A percentile compares a stretch with the other conserved stretches of the same genome.
Evolutionary conservation across 2,113 vertebrate species (phyloP).

Genomic region (Chunga burmeisteri): DNA sequence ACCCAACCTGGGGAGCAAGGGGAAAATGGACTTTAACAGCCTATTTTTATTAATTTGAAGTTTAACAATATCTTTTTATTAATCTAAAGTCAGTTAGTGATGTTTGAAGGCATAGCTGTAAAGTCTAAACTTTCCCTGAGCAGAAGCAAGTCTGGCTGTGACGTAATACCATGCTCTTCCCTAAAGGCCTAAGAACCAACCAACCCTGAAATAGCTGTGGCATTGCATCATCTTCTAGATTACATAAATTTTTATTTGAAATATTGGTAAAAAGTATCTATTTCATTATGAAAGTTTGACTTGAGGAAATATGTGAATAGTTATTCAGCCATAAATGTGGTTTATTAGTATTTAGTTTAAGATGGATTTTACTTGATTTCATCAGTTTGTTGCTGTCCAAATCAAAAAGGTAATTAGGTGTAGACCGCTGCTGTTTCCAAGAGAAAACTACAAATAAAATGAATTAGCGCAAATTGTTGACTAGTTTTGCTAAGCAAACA

Average conservation of each 20-base stretch:
- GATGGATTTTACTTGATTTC: background rate
- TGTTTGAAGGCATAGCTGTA: background rate
- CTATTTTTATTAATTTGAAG: background rate
- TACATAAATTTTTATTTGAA: background rate
- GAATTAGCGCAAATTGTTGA: background rate
- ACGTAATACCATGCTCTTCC: background rate
- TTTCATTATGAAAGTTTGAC: background rate
- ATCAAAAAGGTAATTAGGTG: background rate
- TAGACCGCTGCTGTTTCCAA: background rate
- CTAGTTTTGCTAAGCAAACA: background rate
- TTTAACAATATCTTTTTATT: background rate
- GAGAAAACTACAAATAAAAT: background rate
- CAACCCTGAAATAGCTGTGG: background rate
- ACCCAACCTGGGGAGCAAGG: background rate
- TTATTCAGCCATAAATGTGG: background rate
- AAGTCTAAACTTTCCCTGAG: background rate
- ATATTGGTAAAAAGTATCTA: background rate
- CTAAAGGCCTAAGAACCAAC: background rate
- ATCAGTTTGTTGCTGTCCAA: background rate
- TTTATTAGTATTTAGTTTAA: background rate
- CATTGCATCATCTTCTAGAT: background rate
- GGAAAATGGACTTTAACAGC: background rate
- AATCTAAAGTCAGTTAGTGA: background rate
- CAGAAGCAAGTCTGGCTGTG: background rate
- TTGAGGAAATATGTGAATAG: background rate